Conservation (phyloP, 2,888 invertebrate genomes). For the Xestia rhomboidea region DNA sequence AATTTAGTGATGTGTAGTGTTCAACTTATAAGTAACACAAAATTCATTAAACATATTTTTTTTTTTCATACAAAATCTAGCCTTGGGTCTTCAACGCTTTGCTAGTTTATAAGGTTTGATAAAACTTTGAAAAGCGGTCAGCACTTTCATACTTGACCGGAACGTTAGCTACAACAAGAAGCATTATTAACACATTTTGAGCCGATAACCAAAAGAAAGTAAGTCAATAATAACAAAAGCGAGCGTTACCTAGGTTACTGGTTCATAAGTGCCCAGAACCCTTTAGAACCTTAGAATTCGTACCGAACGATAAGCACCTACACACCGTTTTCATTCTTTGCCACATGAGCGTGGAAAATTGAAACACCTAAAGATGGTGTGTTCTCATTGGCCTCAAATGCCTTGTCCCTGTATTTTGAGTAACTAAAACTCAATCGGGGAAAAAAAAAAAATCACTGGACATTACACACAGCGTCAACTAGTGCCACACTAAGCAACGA, state of each 20-base stretch:
- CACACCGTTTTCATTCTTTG: constrained; percentile 55
- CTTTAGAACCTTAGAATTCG: constrained; percentile 33
- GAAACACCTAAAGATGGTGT: constrained; percentile 15
- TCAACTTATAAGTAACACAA: neutral
- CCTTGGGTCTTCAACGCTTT: neutral
- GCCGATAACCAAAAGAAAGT: neutral
- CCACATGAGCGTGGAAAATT: constrained; percentile 62
- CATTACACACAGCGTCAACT: too few relatives aligned
- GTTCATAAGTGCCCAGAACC: constrained; percentile 39
- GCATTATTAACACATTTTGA: constrained; percentile 24
- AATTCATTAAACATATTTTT: too few relatives aligned
- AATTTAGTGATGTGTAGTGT: neutral
- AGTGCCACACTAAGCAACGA: too few relatives aligned
- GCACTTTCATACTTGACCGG: neutral
- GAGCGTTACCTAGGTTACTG: constrained; percentile 40
- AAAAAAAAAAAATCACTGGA: too few relatives aligned
- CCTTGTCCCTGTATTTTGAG: neutral
- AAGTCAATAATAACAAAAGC: constrained; percentile 7
- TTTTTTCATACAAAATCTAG: neutral
- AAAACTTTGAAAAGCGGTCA: neutral
- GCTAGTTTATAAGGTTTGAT: neutral
- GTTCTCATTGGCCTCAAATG: constrained; percentile 2
- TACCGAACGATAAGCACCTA: constrained; percentile 39
- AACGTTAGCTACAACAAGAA: constrained; percentile 13
- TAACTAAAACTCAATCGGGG: neutral